A percentile compares a stretch with the other conserved stretches of the same genome.
phyloP scores from a whole-genome alignment of 2,797 vertebrate species.

The Melanotaenia maccullochi region DNA sequence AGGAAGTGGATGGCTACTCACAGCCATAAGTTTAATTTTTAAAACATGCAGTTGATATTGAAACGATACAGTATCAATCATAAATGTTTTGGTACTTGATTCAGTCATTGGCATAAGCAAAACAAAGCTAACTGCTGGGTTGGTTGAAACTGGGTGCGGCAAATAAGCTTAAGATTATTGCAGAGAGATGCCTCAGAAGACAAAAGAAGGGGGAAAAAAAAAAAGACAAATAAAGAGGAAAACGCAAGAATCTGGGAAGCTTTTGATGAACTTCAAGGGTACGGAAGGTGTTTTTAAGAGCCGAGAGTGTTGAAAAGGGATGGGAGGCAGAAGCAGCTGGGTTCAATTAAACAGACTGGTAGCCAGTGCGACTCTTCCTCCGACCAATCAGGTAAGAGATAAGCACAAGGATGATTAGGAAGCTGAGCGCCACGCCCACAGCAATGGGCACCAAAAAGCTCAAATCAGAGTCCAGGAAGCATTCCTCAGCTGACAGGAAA shows the following conservation, averaged over 20 bases:
- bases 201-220: slow-evolving; percentile 5
- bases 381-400: slow-evolving; percentile 96
- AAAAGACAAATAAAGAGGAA: background rate
- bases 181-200: slow-evolving; percentile 15
- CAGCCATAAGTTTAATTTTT: slow-evolving; percentile 48
- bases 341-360: slow-evolving; percentile 92
- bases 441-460: slow-evolving; percentile 97
- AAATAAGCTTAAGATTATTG: slow-evolving; percentile 47
- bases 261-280: slow-evolving; percentile 33
- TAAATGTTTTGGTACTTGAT: slow-evolving; percentile 60
- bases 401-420: slow-evolving; percentile 97
- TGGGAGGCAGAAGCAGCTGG: slow-evolving; percentile 47
- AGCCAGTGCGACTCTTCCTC: slow-evolving; percentile 95
- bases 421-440: slow-evolving; percentile 93
- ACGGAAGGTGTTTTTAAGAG: slow-evolving; percentile 28
- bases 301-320: slow-evolving; percentile 21
- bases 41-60: slow-evolving; percentile 78
- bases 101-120: slow-evolving; percentile 62
- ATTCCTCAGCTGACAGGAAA: slow-evolving; percentile 92
- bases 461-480: slow-evolving; percentile 96
- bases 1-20: slow-evolving; percentile 47
- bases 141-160: slow-evolving; percentile 30
- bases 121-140: slow-evolving; percentile 28
- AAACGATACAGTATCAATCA: slow-evolving; percentile 60
- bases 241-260: slow-evolving; percentile 34